Evolutionary conservation across 2,888 invertebrate genomes (phyloP), one percentile per base, ranked within the genome.

Genomic region (Melanostoma mellinum): DNA sequence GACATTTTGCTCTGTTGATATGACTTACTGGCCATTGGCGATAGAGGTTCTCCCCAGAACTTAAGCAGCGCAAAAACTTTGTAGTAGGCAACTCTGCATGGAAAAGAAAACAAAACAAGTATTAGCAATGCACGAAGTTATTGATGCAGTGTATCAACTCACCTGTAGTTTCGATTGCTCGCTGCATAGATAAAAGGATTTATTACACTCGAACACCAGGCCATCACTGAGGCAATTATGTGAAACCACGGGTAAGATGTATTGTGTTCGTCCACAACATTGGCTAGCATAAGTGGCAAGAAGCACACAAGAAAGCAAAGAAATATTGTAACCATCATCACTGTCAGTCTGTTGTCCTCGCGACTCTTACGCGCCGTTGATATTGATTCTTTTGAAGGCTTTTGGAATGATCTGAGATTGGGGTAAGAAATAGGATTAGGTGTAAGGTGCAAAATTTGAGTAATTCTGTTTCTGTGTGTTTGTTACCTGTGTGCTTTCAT

Each of bases 181-280:
- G 95, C 96, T 3, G 97, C 97, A 91, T 98, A 98, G 86, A 97
- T 97, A 84, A 97, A 93, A 0, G 97, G 97, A 91, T 98, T 98
- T 86, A 97, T 93, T 63, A 97, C 97, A 78, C 97, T 95, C 0
- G 97, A 97, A 0, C 96, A 96, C 97, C 97, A 98, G 0, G 97
- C 97, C 85, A 97, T 92, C 65, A 97, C 94, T 0, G 97, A 97
- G 0, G 97, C 96, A 71, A 97, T 92, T 81, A 97, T 94, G 89
- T 97, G 97, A 0, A 97, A 91, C 91, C 94, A 93, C 3, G 97
- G 97, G 87, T 93, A 94, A 4, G 92, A 93, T 32, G 92, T 92
- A 55, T 95, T 94, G 85, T 94, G 93, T 89, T 97, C 97, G 89
- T 97, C 97, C 9, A 96, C 94, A 3, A 97, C 97, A 91, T 97